Base-by-base conservation (phyloP, 2,797 vertebrate genomes). In the Siniperca obscura region DNA sequence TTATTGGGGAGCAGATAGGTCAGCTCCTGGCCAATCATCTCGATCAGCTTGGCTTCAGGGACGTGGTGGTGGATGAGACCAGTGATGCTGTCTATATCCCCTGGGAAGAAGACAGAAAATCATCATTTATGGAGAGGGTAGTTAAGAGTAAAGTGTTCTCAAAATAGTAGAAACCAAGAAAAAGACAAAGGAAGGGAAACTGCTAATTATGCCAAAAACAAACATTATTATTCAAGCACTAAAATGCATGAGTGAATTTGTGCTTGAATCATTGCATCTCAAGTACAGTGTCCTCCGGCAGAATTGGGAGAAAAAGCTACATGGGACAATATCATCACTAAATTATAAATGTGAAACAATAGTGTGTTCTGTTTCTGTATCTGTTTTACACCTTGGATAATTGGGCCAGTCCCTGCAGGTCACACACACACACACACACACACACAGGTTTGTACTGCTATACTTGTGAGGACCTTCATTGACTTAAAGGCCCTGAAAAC, bases 1-100 rank as follows among this genome's bases (percentile, higher is more conserved):
- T 98, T 99, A 75, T 95, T 98, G 55, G 98, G 98, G 50, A 99
- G 96, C 83, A 99, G 96, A 74, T 97, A 99, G 86, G 97, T 95
- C 64, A 99, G 81, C 91, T 99, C 98, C 83, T 99, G 98, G 70
- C 98, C 98, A 36, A 99, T 97, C 81, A 81, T 96, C 95, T 99
- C 97, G 19, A 98, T 96, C 89, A 99, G 94, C 83, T 96, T 97
- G 56, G 98, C 98, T 83, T 99, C 97, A 2, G 98, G 98, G 82
- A 99, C 95, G 7, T 99, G 98, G 89, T 99, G 97, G 85, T 95
- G 94, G 92, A 99, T 97, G 79, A 99, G 91, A 80, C 93, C 93
- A 12, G 92, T 96, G 89, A 99, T 96, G 88, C 93, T 96, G 22
- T 96, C 96, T 30, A 98, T 82, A 34, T 98, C 94, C 27, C 98